phyloP scores from a whole-genome alignment of 2,888 invertebrate species.

The Cosmia trapezina region DNA sequence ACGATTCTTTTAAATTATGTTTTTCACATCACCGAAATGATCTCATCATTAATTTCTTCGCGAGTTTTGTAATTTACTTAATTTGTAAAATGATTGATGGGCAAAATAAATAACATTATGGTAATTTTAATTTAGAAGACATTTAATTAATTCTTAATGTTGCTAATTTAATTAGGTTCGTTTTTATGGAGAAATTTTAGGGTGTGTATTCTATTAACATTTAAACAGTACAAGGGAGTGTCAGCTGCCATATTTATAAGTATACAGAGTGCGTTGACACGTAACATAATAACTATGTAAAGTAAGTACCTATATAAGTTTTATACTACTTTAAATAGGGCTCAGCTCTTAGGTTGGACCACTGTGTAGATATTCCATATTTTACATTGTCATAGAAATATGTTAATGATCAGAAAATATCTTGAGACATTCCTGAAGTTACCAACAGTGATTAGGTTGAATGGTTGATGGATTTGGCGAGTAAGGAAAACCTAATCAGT shows the following conservation, averaged over 20 bases:
- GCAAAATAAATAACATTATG: conserved; percentile 15
- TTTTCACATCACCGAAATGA: neutral
- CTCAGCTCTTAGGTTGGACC: conserved; percentile 17
- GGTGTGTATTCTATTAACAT: conserved; percentile 35
- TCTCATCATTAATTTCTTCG: conserved; percentile 4
- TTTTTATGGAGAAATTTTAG: conserved; percentile 15
- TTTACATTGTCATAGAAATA: conserved; percentile 23
- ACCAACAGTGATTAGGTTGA: neutral
- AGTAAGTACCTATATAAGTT: too few species aligned
- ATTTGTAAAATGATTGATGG: conserved; percentile 18
- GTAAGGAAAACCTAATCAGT: too few species aligned
- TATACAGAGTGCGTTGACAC: conserved; percentile 36
- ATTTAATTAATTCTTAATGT: conserved; percentile 15
- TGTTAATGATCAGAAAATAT: conserved; percentile 23
- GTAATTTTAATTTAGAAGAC: conserved; percentile 26
- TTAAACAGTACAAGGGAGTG: conserved; percentile 33
- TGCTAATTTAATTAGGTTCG: conserved; percentile 36
- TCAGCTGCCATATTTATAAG: conserved; percentile 20
- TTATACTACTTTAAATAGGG: neutral
- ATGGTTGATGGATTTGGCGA: neutral
- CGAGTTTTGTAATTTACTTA: conserved; percentile 29
- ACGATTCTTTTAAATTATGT: neutral
- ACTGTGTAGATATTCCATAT: conserved; percentile 5
- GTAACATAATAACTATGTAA: conserved; percentile 19
- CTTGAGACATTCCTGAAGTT: conserved; percentile 19